Evolutionary conservation across 2,113 vertebrate genomes (phyloP), one percentile per base, ranked within the genome.

Genomic region (Otus sunia): DNA sequence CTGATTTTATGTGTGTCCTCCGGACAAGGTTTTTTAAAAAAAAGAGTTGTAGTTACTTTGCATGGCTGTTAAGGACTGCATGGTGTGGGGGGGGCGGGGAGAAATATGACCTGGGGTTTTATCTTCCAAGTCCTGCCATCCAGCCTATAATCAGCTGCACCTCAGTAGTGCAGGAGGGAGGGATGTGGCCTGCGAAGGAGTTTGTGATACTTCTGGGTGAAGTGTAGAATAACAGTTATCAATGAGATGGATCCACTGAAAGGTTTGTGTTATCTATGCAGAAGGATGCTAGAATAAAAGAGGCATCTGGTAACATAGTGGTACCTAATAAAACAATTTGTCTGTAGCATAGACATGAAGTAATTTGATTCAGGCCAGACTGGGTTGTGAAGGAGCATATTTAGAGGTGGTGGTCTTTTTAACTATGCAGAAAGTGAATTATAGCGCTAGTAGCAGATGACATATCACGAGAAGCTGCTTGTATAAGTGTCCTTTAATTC

Each of bases 401-500:
- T 94, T 72, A 76, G 73, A 87, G 45, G 25, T 78, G 26, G 12
- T 41, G 0, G 0, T 83, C 29, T 69, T 66, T 73, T 90, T 55
- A 78, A 50, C 45, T 72, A 5, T 3, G 11, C 41, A 69, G 80
- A 89, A 85, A 72, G 41, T 3, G 3, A 49, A 63, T 58, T 62
- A 25, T 36, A 89, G 50, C 29, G 41, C 72, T 43, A 49, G 58
- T 58, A 89, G 39, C 36, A 62, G 69, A 50, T 29, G 25, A 80
- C 17, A 15, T 26, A 25, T 79, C 27, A 37, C 1, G 5, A 89
- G 76, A 74, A 72, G 20, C 36, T 87, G 74, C 80, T 94, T 93
- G 68, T 87, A 0, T 84, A 90, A 86, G 76, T 50, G 94, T 84
- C 86, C 92, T 97, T 94, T 91, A 87, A 60, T 92, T 87, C 60